Percentiles rank a stretch among this genome's conserved stretches.
Evolutionary conservation across 1,140 invertebrate genomes (phyloP).

Genomic region (Leptopilina boulardi): DNA sequence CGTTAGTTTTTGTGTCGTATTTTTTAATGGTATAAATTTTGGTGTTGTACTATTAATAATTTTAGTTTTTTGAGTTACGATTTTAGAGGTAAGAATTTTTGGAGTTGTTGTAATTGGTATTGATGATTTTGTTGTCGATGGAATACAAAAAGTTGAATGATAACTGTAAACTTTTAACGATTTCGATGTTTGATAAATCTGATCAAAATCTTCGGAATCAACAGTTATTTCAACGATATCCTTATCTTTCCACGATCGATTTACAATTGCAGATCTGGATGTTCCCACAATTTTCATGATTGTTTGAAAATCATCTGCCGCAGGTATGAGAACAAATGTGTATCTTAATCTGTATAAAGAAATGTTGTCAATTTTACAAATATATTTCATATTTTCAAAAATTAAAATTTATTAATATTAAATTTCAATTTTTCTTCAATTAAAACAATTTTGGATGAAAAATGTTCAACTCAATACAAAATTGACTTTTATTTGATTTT

Average conservation of each 20-base stretch:
- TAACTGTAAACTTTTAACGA: slow-evolving; percentile 5
- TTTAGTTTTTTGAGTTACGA: background rate
- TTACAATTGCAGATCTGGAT: background rate
- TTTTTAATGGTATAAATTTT: background rate
- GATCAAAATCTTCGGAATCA: background rate
- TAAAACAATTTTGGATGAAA: too few relatives aligned
- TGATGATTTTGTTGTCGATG: background rate
- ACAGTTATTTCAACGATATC: slow-evolving; percentile 7
- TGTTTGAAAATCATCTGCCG: background rate
- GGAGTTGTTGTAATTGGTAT: background rate
- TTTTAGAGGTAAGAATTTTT: background rate
- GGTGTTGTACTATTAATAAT: background rate
- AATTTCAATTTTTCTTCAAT: too few relatives aligned
- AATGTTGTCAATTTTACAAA: background rate
- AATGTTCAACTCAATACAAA: too few relatives aligned
- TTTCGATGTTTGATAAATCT: background rate
- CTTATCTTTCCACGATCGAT: background rate
- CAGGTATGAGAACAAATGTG: background rate
- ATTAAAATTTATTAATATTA: too few relatives aligned
- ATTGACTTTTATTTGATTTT: too few relatives aligned
- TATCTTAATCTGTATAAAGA: slow-evolving; percentile 3
- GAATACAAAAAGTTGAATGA: background rate
- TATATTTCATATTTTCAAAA: too few relatives aligned
- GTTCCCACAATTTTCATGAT: background rate
- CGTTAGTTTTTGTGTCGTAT: background rate